Evolutionary conservation across 2,113 vertebrate genomes (phyloP).

Genomic region (Odontesthes bonariensis): DNA sequence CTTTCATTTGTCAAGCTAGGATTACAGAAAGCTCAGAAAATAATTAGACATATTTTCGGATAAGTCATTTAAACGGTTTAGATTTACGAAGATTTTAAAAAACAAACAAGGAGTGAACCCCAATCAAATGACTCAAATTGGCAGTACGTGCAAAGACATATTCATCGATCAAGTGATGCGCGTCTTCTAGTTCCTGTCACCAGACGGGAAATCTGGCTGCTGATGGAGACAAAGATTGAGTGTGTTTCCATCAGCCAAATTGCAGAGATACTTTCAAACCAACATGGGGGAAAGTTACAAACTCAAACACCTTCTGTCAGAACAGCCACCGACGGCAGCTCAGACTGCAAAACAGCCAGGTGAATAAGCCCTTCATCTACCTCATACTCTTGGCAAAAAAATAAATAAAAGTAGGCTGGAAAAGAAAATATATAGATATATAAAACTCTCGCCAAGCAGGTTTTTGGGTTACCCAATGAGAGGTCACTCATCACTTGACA

Average conservation of each 20-base stretch:
- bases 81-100: too few relatives aligned
- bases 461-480: neutral
- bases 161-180: neutral
- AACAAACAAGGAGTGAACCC: too few relatives aligned
- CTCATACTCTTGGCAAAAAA: neutral
- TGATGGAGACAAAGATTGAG: neutral
- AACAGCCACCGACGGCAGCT: neutral
- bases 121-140: too few relatives aligned
- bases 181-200: neutral
- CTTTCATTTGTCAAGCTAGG: neutral
- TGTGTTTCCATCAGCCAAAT: conserved; percentile 17
- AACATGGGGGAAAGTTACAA: neutral
- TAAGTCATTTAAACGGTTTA: too few relatives aligned
- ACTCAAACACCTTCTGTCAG: conserved; percentile 1
- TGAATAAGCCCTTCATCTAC: neutral
- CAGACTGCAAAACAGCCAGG: neutral
- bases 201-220: neutral
- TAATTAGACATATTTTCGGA: too few relatives aligned
- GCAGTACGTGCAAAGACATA: neutral
- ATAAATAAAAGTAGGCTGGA: too few relatives aligned
- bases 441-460: neutral
- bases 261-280: conserved; percentile 21
- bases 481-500: neutral
- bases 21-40: neutral
- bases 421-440: neutral